Conservation (phyloP, 1,140 invertebrate genomes). For the Pseudoatta argentina region DNA sequence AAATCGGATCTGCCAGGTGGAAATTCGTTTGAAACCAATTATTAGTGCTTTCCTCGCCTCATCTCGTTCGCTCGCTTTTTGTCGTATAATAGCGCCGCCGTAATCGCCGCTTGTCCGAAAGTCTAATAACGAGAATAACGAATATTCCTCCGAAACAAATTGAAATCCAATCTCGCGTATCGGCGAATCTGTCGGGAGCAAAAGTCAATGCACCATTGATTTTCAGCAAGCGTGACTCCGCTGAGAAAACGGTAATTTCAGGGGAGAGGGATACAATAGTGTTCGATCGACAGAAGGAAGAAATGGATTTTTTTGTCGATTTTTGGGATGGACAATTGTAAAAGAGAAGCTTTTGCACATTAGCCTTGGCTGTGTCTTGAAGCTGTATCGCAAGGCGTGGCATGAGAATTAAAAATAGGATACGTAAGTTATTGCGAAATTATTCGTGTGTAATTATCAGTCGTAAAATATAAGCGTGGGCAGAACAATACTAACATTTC, state of each 20-base stretch:
- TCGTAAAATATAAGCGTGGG: background rate
- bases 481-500: background rate
- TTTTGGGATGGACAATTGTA: background rate
- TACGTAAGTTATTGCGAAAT: background rate
- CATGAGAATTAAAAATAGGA: background rate
- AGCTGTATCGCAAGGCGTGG: background rate
- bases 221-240: slow-evolving; percentile 34
- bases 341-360: background rate
- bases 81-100: slow-evolving; percentile 17
- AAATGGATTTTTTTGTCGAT: background rate
- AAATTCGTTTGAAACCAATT: slow-evolving; percentile 75
- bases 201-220: slow-evolving; percentile 61
- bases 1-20: slow-evolving; percentile 70
- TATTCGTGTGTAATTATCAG: slow-evolving; percentile 5
- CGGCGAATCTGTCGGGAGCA: slow-evolving; percentile 50
- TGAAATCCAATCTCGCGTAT: slow-evolving; percentile 56
- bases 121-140: slow-evolving; percentile 32
- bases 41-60: slow-evolving; percentile 55
- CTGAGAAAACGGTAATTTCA: slow-evolving; percentile 41
- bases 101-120: slow-evolving; percentile 24
- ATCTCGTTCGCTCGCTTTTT: slow-evolving; percentile 27
- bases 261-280: background rate
- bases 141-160: slow-evolving; percentile 60
- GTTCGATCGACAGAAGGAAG: background rate
- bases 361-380: background rate